Evolutionary conservation across 2,888 invertebrate genomes (phyloP).

Genomic region (Diadegma fenestrale): DNA sequence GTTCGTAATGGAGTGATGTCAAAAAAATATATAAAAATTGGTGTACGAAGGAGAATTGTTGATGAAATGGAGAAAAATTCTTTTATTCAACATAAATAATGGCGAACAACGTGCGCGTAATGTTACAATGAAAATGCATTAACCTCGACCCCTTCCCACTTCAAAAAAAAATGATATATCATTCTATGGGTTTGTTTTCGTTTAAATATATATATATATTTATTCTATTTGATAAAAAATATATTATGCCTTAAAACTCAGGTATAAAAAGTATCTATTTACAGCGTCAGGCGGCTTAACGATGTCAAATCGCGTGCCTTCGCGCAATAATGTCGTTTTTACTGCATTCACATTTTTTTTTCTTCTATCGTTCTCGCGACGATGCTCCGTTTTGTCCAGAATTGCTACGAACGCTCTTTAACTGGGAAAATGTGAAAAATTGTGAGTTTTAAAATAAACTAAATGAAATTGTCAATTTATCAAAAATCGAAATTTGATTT

Average conservation of each 20-base stretch:
- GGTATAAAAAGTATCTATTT: conserved; percentile 79
- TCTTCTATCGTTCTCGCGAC: conserved; percentile 20
- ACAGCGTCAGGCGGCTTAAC: conserved; percentile 70
- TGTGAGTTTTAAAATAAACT: too few relatives aligned
- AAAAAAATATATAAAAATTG: conserved; percentile 26
- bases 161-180: conserved; percentile 68
- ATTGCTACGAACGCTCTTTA: background rate
- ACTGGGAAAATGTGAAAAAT: background rate
- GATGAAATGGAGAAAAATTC: conserved; percentile 62
- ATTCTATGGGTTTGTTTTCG: conserved; percentile 37
- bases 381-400: conserved; percentile 9
- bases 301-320: conserved; percentile 51
- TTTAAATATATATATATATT: conserved; percentile 62
- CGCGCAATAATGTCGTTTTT: conserved; percentile 48
- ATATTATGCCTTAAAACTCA: conserved; percentile 75
- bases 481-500: background rate
- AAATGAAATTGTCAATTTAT: background rate
- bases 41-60: conserved; percentile 26
- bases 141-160: conserved; percentile 77
- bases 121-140: conserved; percentile 75
- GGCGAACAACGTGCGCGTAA: conserved; percentile 74
- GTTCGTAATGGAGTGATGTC: conserved; percentile 12
- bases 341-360: conserved; percentile 26
- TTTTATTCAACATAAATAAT: conserved; percentile 76
- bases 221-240: conserved; percentile 69